Evolutionary conservation across 35 echinoderm and acorn worm species (phyloP).

Genomic region (Apostichopus japonicus): DNA sequence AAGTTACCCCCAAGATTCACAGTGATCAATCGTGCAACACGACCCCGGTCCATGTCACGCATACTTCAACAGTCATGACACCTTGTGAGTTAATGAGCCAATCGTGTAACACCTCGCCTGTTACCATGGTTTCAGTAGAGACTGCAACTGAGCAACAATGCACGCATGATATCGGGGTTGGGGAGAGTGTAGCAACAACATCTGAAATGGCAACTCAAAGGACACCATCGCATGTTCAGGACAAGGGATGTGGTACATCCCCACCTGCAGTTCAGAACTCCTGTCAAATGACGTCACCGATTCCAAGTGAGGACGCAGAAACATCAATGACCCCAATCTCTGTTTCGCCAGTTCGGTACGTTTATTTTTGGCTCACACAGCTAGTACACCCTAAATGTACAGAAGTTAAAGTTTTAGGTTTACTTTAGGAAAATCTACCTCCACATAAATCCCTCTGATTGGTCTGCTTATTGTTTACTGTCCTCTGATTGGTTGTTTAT

Average conservation of each 20-base stretch:
- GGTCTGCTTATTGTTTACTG: no score
- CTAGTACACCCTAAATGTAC: no score
- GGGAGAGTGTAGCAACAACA: neutral
- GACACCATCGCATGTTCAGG: slow-evolving; percentile 5
- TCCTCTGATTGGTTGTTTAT: no score
- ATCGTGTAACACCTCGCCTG: neutral
- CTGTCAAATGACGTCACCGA: slow-evolving; percentile 14
- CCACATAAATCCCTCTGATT: no score
- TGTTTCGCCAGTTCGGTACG: slow-evolving; percentile 15
- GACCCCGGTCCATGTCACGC: neutral
- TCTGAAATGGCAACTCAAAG: neutral
- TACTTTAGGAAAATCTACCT: neutral
- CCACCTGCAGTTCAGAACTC: neutral
- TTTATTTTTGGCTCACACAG: neutral
- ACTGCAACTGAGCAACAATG: neutral
- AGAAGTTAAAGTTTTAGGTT: neutral
- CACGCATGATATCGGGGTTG: neutral
- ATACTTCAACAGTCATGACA: slow-evolving; percentile 13
- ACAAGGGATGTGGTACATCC: slow-evolving; percentile 21
- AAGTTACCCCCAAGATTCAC: neutral
- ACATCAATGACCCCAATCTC: slow-evolving; percentile 7
- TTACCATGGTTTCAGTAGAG: neutral
- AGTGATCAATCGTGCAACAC: slow-evolving; percentile 2
- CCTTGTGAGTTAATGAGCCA: neutral
- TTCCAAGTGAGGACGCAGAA: slow-evolving; percentile 4